These are phyloP conservation scores for Drosophila subquinaria DNA, from an alignment of 2,888 invertebrate genomes.

Conservation along the genomic window DNA sequence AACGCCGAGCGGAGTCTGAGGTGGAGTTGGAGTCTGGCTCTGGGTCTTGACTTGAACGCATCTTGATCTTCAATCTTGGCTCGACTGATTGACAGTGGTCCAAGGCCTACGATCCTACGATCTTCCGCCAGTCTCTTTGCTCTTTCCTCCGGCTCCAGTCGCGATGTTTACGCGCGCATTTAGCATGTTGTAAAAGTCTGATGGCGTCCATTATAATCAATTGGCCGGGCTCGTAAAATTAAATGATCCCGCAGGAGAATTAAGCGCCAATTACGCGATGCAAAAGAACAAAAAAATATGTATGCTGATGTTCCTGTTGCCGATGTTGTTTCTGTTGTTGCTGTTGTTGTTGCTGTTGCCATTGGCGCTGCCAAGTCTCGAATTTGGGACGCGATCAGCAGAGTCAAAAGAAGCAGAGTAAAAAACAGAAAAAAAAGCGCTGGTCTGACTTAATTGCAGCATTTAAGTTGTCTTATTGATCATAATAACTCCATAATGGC, in stretches of 20 bases:
- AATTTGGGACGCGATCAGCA: constrained; percentile 70
- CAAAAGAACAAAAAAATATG: constrained; percentile 41
- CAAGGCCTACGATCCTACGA: constrained; percentile 29
- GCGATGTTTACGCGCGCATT: constrained; percentile 82
- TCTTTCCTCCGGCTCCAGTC: constrained; percentile 19
- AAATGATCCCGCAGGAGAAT: constrained; percentile 85
- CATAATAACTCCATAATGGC: constrained; percentile 86
- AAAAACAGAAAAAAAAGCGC: constrained; percentile 41
- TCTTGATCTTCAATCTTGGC: constrained; percentile 62
- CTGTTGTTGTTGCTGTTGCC: constrained; percentile 36
- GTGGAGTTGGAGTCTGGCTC: constrained; percentile 8
- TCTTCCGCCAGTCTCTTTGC: neutral
- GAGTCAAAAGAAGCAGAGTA: constrained; percentile 39
- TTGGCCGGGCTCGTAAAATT: constrained; percentile 85
- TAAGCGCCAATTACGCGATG: constrained; percentile 85
- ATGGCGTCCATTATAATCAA: constrained; percentile 85
- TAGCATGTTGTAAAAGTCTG: constrained; percentile 85
- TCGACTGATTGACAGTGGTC: constrained; percentile 67
- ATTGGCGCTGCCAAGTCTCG: constrained; percentile 73
- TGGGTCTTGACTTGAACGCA: constrained; percentile 34
- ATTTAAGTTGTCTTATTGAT: constrained; percentile 86
- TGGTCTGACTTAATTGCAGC: constrained; percentile 85
- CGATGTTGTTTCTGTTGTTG: constrained; percentile 15
- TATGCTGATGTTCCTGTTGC: constrained; percentile 36
- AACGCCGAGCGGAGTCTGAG: constrained; percentile 56